A percentile compares a stretch with the other conserved stretches of the same genome.
These are phyloP conservation scores for Balanococcus diminutus DNA, from an alignment of 2,888 invertebrate species.

Conservation along the genomic window DNA sequence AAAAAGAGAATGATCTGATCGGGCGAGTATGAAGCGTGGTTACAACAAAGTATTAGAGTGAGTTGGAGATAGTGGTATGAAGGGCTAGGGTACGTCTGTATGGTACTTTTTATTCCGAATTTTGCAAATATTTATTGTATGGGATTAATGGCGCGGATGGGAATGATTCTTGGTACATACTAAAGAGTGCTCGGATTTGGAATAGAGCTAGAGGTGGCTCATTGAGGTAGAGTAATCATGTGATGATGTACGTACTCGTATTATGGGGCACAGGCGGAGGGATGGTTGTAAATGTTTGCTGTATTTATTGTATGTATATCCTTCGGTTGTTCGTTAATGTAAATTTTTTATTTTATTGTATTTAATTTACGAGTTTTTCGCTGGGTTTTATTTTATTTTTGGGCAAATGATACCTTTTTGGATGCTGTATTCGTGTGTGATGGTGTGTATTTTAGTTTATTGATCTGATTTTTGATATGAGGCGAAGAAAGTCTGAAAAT, in stretches of 20 bases:
- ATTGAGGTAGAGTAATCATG: not conserved
- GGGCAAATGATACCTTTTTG: not conserved
- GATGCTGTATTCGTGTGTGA: not conserved
- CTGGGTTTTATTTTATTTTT: not conserved
- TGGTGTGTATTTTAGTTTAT: no score
- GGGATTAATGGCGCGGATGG: not conserved
- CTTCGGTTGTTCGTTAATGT: not conserved
- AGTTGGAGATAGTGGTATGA: not conserved
- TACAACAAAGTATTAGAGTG: not conserved
- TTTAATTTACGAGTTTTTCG: not conserved
- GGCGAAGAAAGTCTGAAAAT: no score
- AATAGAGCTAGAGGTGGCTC: not conserved
- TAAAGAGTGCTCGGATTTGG: not conserved
- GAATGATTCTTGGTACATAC: not conserved
- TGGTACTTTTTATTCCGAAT: not conserved
- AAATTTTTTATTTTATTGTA: not conserved
- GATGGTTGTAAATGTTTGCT: not conserved
- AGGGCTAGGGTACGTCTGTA: not conserved
- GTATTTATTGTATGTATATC: not conserved
- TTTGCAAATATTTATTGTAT: not conserved
- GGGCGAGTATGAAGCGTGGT: not conserved
- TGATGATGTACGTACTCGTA: not conserved
- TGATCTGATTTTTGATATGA: no score
- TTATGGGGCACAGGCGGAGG: not conserved
- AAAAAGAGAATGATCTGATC: not conserved